Evolutionary conservation across 2,888 invertebrate genomes (phyloP), one percentile per base, ranked within the genome.

Genomic region (Erannis defoliaria): DNA sequence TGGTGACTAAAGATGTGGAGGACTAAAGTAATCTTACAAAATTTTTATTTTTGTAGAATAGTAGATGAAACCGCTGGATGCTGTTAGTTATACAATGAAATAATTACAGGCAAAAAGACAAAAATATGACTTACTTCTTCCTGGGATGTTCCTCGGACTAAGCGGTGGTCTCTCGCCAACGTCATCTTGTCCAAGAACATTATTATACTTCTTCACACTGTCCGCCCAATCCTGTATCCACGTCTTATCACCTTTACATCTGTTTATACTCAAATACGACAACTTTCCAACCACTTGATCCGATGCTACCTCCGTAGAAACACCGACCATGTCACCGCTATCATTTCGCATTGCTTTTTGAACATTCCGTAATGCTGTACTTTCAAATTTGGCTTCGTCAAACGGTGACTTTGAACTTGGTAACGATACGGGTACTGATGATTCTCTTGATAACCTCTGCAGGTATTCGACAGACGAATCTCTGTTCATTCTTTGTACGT

Each of bases 141-240:
- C 78, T 2, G 81, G 71, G 23, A 84, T 55, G 62, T 87, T 87
- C 67, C 90, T 79, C 0, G 93, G 93, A 55, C 93, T 93, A 16
- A 90, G 66, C 0, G 93, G 93, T 5, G 90, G 89, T 33, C 88
- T 73, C 14, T 89, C 89, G 31, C 88, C 83, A 8, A 85, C 68
- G 12, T 73, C 72, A 70, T 85, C 84, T 19, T 82, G 82, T 9
- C 77, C 81, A 51, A 87, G 64, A 0, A 84, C 77, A 71, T 93
- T 85, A 14, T 87, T 90, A 66, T 93, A 93, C 67, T 91, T 93
- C 73, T 93, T 93, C 0, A 94, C 95, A 77, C 95, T 94, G 33
- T 94, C 93, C 0, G 95, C 95, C 95, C 95, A 95, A 66, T 95
- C 94, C 70, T 94, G 94, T 0, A 95, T 95, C 95, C 95, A 95